These are phyloP conservation scores for Plestiodon gilberti DNA, from an alignment of 2,113 vertebrate genomes.

Conservation along the genomic window DNA sequence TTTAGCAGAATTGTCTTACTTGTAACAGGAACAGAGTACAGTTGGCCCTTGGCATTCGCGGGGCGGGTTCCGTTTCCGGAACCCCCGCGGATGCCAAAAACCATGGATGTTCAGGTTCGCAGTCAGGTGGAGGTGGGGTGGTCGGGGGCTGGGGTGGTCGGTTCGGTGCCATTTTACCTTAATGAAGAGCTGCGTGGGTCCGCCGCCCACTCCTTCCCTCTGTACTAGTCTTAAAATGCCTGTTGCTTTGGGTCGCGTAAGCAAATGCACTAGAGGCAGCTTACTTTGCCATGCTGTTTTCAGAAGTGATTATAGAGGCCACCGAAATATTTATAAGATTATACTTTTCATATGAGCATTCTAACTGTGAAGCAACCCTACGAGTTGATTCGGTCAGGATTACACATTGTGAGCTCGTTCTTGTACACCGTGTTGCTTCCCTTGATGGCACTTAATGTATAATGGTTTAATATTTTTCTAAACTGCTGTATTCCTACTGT, in stretches of 20 bases:
- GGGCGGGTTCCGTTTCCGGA: no score
- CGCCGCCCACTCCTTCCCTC: no score
- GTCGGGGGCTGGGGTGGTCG: no score
- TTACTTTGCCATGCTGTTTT: background rate
- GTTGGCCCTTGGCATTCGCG: no score
- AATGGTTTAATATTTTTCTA: slow-evolving; percentile 26
- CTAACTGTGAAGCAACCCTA: slow-evolving; percentile 4
- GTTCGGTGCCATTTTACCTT: no score
- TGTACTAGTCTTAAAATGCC: no score
- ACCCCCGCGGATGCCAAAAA: no score
- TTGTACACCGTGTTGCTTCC: background rate
- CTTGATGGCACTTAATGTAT: background rate
- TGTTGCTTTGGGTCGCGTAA: no score
- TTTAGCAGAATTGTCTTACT: background rate
- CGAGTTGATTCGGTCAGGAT: background rate
- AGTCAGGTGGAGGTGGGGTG: no score
- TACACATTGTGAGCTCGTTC: background rate
- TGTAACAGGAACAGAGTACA: background rate
- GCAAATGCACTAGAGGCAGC: background rate
- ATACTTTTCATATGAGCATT: fast-evolving
- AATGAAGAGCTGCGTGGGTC: no score
- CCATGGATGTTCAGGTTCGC: no score
- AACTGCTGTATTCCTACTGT: slow-evolving; percentile 20
- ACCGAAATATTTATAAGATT: background rate
- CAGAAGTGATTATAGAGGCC: background rate